Evolutionary conservation across 1,140 invertebrate species (phyloP).

Genomic region (Plectrocnemia conspersa): DNA sequence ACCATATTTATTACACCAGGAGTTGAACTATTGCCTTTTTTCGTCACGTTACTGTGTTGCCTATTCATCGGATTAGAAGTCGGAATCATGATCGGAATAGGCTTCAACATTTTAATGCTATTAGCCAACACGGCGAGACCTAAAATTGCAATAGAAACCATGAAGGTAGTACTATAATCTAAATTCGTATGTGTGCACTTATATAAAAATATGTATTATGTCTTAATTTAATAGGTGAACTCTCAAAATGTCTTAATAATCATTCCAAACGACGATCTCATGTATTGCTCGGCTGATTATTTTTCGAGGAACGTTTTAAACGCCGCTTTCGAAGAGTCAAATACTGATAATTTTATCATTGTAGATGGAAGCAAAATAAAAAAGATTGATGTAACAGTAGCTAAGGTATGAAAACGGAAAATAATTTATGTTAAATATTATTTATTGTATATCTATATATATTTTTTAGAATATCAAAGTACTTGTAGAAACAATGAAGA

Average conservation of each 20-base stretch:
- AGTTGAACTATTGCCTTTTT: constrained; percentile 58
- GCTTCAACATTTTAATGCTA: constrained; percentile 67
- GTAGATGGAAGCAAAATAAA: constrained; percentile 56
- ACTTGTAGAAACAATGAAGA: constrained; percentile 40
- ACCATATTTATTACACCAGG: constrained; percentile 28
- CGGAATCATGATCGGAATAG: constrained; percentile 72
- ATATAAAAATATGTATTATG: not conserved
- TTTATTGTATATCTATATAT: constrained; percentile 13
- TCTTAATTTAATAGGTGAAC: constrained; percentile 16
- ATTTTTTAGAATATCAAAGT: constrained; percentile 40
- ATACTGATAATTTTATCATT: constrained; percentile 45
- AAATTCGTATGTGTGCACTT: constrained; percentile 1
- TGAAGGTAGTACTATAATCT: constrained; percentile 44
- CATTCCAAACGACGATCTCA: constrained; percentile 16
- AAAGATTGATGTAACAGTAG: constrained; percentile 56
- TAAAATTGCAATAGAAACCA: constrained; percentile 54
- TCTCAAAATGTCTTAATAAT: constrained; percentile 21
- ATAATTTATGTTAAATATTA: constrained; percentile 9
- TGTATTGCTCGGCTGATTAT: constrained; percentile 33
- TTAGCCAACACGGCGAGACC: constrained; percentile 71
- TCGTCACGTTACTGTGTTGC: constrained; percentile 67
- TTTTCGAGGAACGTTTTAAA: constrained; percentile 32
- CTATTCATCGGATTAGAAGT: constrained; percentile 69
- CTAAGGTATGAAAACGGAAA: constrained; percentile 45
- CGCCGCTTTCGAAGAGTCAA: constrained; percentile 38